Evolutionary conservation across 2,888 invertebrate genomes (phyloP), one percentile per base, ranked within the genome.

Genomic region (Tiliacea citrago): DNA sequence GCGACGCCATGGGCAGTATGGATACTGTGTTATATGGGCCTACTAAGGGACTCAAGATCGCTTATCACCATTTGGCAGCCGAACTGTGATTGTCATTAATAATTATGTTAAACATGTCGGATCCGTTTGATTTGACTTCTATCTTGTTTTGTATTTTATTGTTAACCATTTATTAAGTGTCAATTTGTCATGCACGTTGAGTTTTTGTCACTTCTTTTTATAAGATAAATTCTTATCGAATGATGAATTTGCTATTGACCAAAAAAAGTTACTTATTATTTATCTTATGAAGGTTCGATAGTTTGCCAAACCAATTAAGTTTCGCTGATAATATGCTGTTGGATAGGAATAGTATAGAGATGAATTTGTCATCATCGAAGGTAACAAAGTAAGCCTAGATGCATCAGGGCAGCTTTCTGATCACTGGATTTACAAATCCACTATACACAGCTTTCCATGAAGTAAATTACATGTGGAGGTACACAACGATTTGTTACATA

Each of bases 1-100:
- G 42, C 57, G 42, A 42, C 29, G n/a, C 2, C 12, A 29, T 29
- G 29, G 35, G 8, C 21, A 42, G 55, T 79, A 68, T 74, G 16
- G 29, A 51, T 1, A 3, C n/a, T n/a, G n/a, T n/a, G n/a, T n/a
- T n/a, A n/a, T n/a, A n/a, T n/a, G 16, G n/a, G 29, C 60, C 21
- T 73, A 47, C 60, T 12, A 66, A 47, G 39, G 24, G 47, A 29
- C 58, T 12, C 13, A 70, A 60, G 57, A 68, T 53, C 16, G 47
- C 51, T n/a, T n/a, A 67, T 83, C 65, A 67, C n/a, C 12, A 51
- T 49, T 69, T 67, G 61, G 16, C 73, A 83, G 51, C 42, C 42
- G 13, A 65, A 62, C 61, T 66, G 66, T 51, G 29, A 57, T 49
- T 47, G n/a, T n/a, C n/a, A n/a, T n/a, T n/a, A n/a, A n/a, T n/a